Percentiles rank a stretch among this genome's conserved stretches.
These are phyloP conservation scores for Corythaeola cristata DNA, from an alignment of 2,113 vertebrate genomes.

Conservation along the genomic window DNA sequence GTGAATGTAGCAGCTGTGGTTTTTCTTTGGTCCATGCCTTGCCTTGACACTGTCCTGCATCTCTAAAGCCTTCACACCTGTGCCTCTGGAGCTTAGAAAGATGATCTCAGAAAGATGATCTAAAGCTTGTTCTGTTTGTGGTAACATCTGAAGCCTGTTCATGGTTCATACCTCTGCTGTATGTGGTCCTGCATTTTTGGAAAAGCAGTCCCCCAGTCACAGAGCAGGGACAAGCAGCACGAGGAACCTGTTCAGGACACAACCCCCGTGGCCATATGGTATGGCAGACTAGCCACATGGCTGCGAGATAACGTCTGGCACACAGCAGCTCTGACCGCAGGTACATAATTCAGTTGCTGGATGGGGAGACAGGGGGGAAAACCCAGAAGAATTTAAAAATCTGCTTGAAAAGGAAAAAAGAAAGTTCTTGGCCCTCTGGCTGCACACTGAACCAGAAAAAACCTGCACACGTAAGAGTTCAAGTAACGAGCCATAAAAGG, in stretches of 20 bases:
- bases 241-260: neutral
- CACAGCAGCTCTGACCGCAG: neutral
- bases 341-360: neutral
- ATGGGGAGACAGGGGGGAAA: neutral
- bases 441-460: neutral
- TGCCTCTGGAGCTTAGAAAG: neutral
- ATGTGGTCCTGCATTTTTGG: neutral
- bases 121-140: neutral
- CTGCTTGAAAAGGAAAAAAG: neutral
- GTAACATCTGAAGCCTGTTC: neutral
- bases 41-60: neutral
- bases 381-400: neutral
- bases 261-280: rapidly evolving
- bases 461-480: neutral
- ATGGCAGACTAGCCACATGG: neutral
- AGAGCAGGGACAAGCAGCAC: neutral
- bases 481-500: neutral
- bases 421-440: neutral
- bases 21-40: neutral
- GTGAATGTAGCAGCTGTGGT: neutral
- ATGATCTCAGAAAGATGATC: neutral
- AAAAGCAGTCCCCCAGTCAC: no score
- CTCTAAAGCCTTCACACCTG: neutral
- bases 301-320: neutral
- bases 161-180: neutral